Conservation (phyloP, 2,113 vertebrate species). For the Asarcornis scutulata region DNA sequence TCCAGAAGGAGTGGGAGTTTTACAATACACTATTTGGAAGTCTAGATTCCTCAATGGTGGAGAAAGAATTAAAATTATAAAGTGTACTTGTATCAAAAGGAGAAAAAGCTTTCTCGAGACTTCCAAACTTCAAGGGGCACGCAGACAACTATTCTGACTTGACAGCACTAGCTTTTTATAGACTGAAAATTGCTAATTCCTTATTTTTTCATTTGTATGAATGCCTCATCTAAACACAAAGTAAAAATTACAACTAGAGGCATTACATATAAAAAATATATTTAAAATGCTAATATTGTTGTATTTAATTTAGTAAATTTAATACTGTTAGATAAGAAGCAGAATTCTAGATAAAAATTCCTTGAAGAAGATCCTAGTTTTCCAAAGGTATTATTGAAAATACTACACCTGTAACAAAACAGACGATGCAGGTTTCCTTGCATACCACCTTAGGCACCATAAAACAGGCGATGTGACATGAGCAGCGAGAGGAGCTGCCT, state of each 20-base stretch:
- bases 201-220: neutral
- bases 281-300: neutral
- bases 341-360: neutral
- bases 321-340: neutral
- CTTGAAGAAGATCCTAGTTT: neutral
- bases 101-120: neutral
- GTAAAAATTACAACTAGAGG: neutral
- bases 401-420: neutral
- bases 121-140: neutral
- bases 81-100: neutral
- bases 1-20: neutral
- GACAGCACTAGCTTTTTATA: neutral
- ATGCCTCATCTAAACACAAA: neutral
- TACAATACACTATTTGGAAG: fast-evolving
- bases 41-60: neutral
- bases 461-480: neutral
- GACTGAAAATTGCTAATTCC: neutral
- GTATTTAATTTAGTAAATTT: neutral
- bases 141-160: neutral
- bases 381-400: neutral
- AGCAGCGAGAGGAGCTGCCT: neutral
- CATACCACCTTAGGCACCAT: neutral
- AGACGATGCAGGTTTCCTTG: neutral
- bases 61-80: neutral
- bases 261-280: neutral